Base-by-base conservation (phyloP, 2,888 invertebrate genomes). In the Taenaris catops region DNA sequence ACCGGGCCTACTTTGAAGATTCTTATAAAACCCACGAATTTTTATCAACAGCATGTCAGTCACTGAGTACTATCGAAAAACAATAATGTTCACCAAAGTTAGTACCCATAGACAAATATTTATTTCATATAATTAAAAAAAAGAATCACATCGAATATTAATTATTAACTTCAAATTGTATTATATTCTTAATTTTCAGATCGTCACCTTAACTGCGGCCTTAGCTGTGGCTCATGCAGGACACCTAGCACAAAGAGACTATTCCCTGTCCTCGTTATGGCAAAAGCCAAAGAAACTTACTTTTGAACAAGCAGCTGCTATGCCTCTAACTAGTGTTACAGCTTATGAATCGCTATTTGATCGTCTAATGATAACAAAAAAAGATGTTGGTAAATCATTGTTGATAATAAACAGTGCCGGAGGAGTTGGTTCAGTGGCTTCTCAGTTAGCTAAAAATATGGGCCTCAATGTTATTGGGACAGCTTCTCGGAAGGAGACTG, bases 161-260 rank as follows among this genome's bases (percentile, higher is more conserved):
- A 6, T 5, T 11, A n/a, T 19, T 17, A 17, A 18, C n/a, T n/a
- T n/a, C n/a, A 3, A 14, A 14, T 14, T 14, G 14, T 29, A 21
- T 21, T n/a, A 14, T 12, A 6, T 14, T 23, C 1, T 17, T 3
- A 11, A 20, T 45, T 52, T 47, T 50, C 67, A 86, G 86, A 69
- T 84, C 33, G 44, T 83, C 41, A 61, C 71, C 29, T 51, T 88
- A 51, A 55, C 72, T 44, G 70, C 78, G 19, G 52, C 79, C 36
- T 64, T 79, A 46, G 75, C 79, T 23, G 67, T 84, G 3, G 83
- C 87, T 21, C 81, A 78, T 44, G 89, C 88, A 11, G 90, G 90
- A 26, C 63, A 88, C 25, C 68, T 73, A 7, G 63, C 41, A 4
- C 27, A 32, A n/a, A n/a, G n/a, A n/a, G n/a, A n/a, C n/a, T n/a